phyloP scores from a whole-genome alignment of 1,140 invertebrate species.

The Druon quercuslanigerum region DNA sequence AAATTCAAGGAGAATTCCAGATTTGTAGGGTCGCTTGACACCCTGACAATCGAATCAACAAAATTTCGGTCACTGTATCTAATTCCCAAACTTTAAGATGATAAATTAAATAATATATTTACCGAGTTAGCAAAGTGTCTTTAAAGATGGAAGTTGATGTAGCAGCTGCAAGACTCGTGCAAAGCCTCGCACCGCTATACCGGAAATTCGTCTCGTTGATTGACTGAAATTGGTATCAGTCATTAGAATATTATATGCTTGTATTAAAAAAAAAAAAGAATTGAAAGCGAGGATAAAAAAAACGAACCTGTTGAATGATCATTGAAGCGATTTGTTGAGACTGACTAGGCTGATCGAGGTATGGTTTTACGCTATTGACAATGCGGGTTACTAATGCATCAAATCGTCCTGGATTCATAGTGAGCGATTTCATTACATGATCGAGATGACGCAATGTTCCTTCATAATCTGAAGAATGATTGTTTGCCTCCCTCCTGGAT shows the following conservation, averaged over 20 bases:
- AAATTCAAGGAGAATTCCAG: no score
- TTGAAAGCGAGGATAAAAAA: conserved; percentile 3
- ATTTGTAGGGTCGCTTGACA: no score
- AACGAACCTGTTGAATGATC: conserved; percentile 78
- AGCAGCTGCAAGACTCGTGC: conserved; percentile 77
- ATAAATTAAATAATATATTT: conserved; percentile 40
- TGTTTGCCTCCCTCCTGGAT: conserved; percentile 43
- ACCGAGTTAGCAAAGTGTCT: conserved; percentile 67
- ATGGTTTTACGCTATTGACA: conserved; percentile 76
- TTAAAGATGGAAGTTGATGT: conserved; percentile 75
- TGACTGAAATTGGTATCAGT: conserved; percentile 70
- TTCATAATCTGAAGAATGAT: conserved; percentile 38
- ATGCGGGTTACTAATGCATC: conserved; percentile 76
- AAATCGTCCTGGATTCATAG: conserved; percentile 79
- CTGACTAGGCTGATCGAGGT: conserved; percentile 74
- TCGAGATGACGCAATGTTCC: conserved; percentile 73
- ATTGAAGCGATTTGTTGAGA: conserved; percentile 76
- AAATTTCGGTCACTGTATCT: no score
- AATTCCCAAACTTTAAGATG: neutral
- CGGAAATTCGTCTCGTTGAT: conserved; percentile 81
- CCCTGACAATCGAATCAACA: no score
- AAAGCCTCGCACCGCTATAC: conserved; percentile 81
- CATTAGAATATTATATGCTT: conserved; percentile 35
- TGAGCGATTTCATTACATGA: conserved; percentile 78
- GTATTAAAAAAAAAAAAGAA: neutral